A percentile compares a stretch with the other conserved stretches of the same genome.
These are phyloP conservation scores for Pimephales promelas DNA, from an alignment of 2,113 vertebrate genomes.

Conservation along the genomic window DNA sequence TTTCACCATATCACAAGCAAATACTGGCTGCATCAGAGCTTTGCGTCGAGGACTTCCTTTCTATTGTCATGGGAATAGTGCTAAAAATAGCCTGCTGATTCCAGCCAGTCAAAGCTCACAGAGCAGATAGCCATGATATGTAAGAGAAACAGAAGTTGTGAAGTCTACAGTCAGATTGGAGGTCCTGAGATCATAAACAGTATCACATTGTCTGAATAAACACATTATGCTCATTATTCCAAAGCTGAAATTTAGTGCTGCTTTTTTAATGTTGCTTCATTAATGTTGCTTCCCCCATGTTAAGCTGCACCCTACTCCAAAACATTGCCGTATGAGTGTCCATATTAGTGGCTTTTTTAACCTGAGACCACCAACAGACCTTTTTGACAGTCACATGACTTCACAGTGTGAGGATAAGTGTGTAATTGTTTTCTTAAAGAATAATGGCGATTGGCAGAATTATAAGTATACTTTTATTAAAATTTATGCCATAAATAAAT, in stretches of 20 bases:
- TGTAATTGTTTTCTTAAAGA: too few species aligned
- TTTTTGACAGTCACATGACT: background rate
- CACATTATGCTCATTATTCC: background rate
- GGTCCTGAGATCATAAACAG: background rate
- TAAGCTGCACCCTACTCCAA: background rate
- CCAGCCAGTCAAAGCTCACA: slow-evolving; percentile 47
- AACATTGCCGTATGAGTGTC: background rate
- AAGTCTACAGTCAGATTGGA: background rate
- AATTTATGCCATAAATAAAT: background rate
- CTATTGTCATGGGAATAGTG: slow-evolving; percentile 51
- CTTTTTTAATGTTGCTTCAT: background rate
- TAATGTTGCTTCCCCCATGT: background rate
- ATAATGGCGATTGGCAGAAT: background rate
- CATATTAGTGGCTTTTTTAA: background rate
- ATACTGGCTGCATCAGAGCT: slow-evolving; percentile 31
- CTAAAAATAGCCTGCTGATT: slow-evolving; percentile 57
- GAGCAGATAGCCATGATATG: slow-evolving; percentile 26
- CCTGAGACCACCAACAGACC: background rate
- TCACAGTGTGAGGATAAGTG: background rate
- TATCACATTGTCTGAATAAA: background rate
- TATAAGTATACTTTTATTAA: background rate
- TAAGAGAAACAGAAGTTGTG: background rate
- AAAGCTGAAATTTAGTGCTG: background rate
- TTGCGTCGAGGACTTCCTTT: slow-evolving; percentile 33
- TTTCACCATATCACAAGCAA: slow-evolving; percentile 29